Evolutionary conservation across 1,140 invertebrate species (phyloP).

Genomic region (Lepeophtheirus salmonis): DNA sequence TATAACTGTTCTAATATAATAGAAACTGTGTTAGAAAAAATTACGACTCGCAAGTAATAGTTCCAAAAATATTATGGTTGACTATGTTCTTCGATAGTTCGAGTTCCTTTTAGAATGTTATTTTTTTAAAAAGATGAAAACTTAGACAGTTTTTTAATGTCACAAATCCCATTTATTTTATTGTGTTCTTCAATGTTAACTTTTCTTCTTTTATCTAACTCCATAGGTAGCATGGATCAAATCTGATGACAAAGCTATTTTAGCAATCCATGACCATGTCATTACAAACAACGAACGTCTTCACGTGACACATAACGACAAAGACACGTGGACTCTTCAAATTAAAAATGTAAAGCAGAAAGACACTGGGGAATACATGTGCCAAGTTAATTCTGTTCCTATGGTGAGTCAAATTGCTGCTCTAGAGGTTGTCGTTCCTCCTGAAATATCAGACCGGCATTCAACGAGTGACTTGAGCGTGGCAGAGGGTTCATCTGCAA

Average conservation of each 20-base stretch:
- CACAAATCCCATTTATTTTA: no score
- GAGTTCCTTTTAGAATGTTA: no score
- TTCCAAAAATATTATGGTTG: no score
- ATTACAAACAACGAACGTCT: constrained; percentile 54
- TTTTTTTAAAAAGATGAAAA: no score
- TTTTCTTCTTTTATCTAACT: no score
- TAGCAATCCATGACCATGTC: constrained; percentile 72
- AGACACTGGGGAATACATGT: constrained; percentile 25
- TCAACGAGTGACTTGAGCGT: constrained; percentile 3
- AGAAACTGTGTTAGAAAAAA: no score
- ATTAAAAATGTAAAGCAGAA: constrained; percentile 24
- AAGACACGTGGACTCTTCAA: constrained; percentile 24
- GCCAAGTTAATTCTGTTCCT: constrained; percentile 28
- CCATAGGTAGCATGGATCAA: constrained; percentile 83
- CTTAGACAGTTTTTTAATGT: no score
- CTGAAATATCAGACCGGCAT: constrained; percentile 1
- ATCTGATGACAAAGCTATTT: constrained; percentile 64
- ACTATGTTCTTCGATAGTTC: no score
- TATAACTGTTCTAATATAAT: no score
- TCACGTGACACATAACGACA: constrained; percentile 24
- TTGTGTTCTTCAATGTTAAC: no score
- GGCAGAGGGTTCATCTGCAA: neutral
- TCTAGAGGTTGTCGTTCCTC: constrained; percentile 12
- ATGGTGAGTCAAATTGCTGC: constrained; percentile 24
- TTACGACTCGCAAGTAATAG: no score